Conservation (phyloP, 2,797 vertebrate genomes). For the Anguilla anguilla region DNA sequence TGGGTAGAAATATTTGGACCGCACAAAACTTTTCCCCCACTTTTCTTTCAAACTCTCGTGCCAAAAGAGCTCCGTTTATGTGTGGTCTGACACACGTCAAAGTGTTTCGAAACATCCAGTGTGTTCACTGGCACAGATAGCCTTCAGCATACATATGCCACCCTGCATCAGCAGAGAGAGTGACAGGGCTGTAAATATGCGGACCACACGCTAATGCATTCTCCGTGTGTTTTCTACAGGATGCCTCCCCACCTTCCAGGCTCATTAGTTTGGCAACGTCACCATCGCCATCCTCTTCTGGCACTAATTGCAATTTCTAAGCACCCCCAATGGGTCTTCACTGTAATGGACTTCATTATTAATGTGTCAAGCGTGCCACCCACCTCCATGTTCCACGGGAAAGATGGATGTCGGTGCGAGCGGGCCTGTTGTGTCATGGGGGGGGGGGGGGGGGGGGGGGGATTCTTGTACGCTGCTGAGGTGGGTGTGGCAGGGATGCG, state of each 20-base stretch:
- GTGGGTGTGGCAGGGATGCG: not conserved
- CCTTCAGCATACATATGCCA: conserved; percentile 17
- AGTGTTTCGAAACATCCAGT: conserved; percentile 23
- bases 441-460: not conserved
- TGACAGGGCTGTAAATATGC: conserved; percentile 34
- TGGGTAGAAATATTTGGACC: conserved; percentile 26
- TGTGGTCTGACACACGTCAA: conserved; percentile 27
- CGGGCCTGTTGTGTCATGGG: not conserved
- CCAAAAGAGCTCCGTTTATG: conserved; percentile 21
- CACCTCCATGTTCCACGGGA: not conserved
- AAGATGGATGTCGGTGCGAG: not conserved
- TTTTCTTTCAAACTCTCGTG: not conserved
- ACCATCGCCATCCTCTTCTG: conserved; percentile 14
- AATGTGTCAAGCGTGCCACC: not conserved
- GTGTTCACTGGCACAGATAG: conserved; percentile 26
- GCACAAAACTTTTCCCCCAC: conserved; percentile 3
- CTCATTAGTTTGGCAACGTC: not conserved
- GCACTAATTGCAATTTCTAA: not conserved
- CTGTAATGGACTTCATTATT: not conserved
- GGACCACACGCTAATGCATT: conserved; percentile 31
- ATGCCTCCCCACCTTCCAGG: not conserved
- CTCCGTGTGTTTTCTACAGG: not conserved
- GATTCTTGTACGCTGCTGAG: not conserved
- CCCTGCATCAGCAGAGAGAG: conserved; percentile 19
- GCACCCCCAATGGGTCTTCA: not conserved